Base-by-base conservation (phyloP, 2,113 vertebrate genomes). In the Anoura caudifer region DNA sequence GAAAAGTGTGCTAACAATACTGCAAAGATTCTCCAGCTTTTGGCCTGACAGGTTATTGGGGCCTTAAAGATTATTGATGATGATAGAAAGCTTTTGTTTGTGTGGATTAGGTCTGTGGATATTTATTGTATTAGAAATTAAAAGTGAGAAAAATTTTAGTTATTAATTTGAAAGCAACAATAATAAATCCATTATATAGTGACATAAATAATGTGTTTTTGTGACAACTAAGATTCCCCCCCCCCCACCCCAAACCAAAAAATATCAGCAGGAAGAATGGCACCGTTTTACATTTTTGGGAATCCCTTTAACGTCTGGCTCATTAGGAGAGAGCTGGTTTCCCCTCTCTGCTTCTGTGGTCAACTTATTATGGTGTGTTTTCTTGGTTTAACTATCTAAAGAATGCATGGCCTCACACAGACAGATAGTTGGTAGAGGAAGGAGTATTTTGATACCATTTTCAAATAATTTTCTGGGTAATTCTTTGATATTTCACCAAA, bases 381-480 rank as follows among this genome's bases (percentile, higher is more conserved):
- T 80, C 16, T 92, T 87, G 45, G 13, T 88, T 90, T 96, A 81
- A 92, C n/a, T 75, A 82, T 63, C 33, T 59, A 31, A 90, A 65
- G 61, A 67, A 7, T 83, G 19, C 70, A 33, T 72, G 45, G 8
- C 33, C 13, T 87, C 7, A 79, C 11, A 72, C 28, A 81, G 26
- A 52, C 73, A 61, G 4, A 6, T 91, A 80, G 33, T 80, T 65
- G 17, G 43, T 86, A 86, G 16, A 63, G 17, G 24, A 61, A 93
- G 43, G 63, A 75, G 10, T 82, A 76, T 96, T 93, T 95, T 90
- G 50, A 88, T 72, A 84, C 36, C 45, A 76, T 94, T 92, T 91
- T 72, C 13, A 92, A 79, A 31, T 83, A 69, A 69, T 93, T 92
- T 93, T 63, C n/a, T 41, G 47, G 92, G 79, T 76, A 82, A 22